Base-by-base conservation (phyloP, 1,140 invertebrate species). In the Antheraea mylitta region DNA sequence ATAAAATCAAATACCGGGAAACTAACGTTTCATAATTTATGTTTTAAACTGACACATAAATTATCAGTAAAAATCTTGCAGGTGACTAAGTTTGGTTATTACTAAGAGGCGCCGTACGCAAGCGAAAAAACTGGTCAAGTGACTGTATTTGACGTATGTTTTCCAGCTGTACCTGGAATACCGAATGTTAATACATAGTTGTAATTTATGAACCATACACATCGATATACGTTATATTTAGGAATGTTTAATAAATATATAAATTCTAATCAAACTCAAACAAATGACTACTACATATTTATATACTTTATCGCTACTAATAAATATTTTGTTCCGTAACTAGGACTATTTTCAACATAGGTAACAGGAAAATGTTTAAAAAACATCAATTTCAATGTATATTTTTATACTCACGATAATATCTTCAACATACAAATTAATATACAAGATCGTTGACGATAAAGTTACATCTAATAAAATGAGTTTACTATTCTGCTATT, bases 61-160 rank as follows among this genome's bases (percentile, higher is more conserved):
- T 65, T 65, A 11, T 65, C 18, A 19, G 18, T 42, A 19, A 45
- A 16, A 13, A 45, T 42, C 13, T 48, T 18, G 19, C 38, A 42
- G 18, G 48, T 65, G 64, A 65, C 18, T 65, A 48, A 65, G 64
- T 65, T 65, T 45, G 64, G 42, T 11, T 18, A 19, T 38, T 63
- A 70, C 66, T 67, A 69, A 74, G 38, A 63, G 73, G 67, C 73
- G 73, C 67, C 65, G 66, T 22, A 18, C 53, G n/a, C 66, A 58
- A 70, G 68, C 66, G 70, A 76, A 76, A 71, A 53, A 76, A 66
- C 22, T 71, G 64, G 67, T 66, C 68, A 68, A 69, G 37, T 70
- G 69, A 76, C 71, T 74, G 68, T 66, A 69, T 13, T 16, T 62
- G 53, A 37, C 60, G 22, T 66, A 11, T 45, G 38, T 45, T 59